phyloP scores from a whole-genome alignment of 2,113 vertebrate genomes.

The Neotoma lepida region DNA sequence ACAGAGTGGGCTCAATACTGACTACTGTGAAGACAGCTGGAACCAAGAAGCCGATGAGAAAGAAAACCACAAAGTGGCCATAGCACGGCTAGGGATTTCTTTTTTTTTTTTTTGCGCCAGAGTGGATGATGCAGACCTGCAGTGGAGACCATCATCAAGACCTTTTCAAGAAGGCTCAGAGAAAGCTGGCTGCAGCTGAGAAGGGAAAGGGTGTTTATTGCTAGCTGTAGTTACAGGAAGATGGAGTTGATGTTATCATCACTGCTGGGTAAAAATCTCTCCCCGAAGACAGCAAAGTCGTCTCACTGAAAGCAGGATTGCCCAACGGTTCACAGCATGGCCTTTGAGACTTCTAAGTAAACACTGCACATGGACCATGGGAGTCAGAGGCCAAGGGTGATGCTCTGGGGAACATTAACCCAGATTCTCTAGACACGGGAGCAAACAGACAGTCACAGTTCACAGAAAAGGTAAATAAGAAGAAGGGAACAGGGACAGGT shows the following conservation, averaged over 20 bases:
- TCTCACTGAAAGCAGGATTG: not conserved
- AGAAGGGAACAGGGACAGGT: not conserved
- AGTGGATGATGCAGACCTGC: not conserved
- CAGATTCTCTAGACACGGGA: not conserved
- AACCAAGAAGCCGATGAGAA: not conserved
- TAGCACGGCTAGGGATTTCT: not conserved
- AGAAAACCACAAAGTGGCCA: not conserved
- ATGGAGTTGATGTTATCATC: not conserved
- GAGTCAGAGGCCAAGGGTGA: not conserved
- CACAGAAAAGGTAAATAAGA: not conserved
- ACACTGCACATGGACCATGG: not conserved
- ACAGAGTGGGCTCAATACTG: not conserved
- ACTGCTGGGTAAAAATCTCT: not conserved
- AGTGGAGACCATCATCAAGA: not conserved
- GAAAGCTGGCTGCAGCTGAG: not conserved
- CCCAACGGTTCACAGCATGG: not conserved
- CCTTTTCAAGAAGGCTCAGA: not conserved
- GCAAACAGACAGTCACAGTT: not conserved
- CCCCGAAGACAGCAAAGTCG: not conserved
- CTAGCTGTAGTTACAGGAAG: not conserved
- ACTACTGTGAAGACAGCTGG: not conserved
- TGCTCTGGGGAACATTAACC: not conserved
- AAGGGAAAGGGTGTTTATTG: not conserved
- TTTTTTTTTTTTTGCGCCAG: not conserved
- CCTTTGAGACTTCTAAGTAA: not conserved